Evolutionary conservation across 1,140 invertebrate genomes (phyloP), one percentile per base, ranked within the genome.

Genomic region (Eumaeus atala): DNA sequence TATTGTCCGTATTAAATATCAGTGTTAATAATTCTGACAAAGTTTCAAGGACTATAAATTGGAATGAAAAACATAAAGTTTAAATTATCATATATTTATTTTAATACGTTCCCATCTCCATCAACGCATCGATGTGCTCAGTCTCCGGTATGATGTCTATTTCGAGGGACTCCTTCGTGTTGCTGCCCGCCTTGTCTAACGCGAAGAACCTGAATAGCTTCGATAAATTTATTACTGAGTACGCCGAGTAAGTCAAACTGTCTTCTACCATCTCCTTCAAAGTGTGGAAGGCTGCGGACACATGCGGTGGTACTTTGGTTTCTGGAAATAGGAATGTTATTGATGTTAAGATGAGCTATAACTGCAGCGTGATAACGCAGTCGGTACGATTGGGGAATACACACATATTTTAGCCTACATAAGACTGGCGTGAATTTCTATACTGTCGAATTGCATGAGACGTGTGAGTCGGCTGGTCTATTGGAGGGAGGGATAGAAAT

Each of bases 161-260:
- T 65, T 84, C 82, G 7, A 80, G 36, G 1, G 76, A 72, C 51
- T 88, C 84, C 51, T 82, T 79, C 1, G 79, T 48, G 48, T 72
- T 69, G 3, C 54, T 61, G 9, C 58, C 68, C 34, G 48, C 55
- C 60, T 77, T 87, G 6, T 83, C 84, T 21, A 87, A 38, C 3
- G 71, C 70, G 62, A 89, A 87, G 62, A 87, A 85, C 54, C 80
- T 74, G 70, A 92, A 92, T 35, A 92, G 67, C 59, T 88, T 88
- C 8, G 80, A 86, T 4, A 94, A 80, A 66, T 92, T 88, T 16
- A 94, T 91, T 53, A 91, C 84, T 1, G 92, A 92, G 72, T 93
- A 94, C 0, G 90, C 90, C 54, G 90, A 93, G 28, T 88, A 83
- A n/a, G 84, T 87, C 12, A 93, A 73, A 63, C 89, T 89, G 44